A percentile compares a stretch with the other conserved stretches of the same genome.
phyloP scores from a whole-genome alignment of 1,140 invertebrate genomes.

The Drosophila gunungcola region DNA sequence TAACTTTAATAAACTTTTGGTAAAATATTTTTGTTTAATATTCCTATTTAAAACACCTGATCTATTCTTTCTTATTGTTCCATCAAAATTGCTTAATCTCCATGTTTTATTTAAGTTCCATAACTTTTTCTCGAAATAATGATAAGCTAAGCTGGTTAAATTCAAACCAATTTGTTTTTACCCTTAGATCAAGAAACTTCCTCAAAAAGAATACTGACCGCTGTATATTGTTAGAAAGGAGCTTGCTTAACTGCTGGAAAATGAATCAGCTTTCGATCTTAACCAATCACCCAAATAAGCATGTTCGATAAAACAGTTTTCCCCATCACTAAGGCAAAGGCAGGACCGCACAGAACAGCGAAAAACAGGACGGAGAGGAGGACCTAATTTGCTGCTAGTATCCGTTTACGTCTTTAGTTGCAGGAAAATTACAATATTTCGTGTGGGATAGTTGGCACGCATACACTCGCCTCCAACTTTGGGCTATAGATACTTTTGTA shows the following conservation, averaged over 20 bases:
- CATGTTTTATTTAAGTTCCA: too few species aligned
- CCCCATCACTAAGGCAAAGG: constrained; percentile 13
- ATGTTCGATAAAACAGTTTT: constrained; percentile 16
- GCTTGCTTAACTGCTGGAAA: background rate
- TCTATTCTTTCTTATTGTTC: too few species aligned
- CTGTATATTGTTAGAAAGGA: background rate
- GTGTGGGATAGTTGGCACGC: constrained; percentile 59
- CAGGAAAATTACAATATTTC: constrained; percentile 79
- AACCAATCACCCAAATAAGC: constrained; percentile 17
- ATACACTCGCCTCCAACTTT: constrained; percentile 8
- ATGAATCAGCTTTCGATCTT: constrained; percentile 2
- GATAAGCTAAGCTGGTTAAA: too few species aligned
- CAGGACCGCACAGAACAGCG: constrained; percentile 5
- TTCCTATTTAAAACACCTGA: too few species aligned
- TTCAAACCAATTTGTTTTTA: too few species aligned
- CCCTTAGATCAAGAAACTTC: too few species aligned
- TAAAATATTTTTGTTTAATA: background rate
- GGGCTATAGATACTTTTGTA: constrained; percentile 63
- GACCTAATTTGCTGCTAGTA: constrained; percentile 68
- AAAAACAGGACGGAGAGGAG: constrained; percentile 17
- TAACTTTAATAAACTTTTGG: too few species aligned
- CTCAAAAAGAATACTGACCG: background rate
- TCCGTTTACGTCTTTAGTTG: constrained; percentile 74
- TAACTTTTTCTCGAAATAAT: too few species aligned
- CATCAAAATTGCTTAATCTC: too few species aligned